Evolutionary conservation across 2,797 vertebrate genomes (phyloP).

Genomic region (Tympanoctomys barrerae): DNA sequence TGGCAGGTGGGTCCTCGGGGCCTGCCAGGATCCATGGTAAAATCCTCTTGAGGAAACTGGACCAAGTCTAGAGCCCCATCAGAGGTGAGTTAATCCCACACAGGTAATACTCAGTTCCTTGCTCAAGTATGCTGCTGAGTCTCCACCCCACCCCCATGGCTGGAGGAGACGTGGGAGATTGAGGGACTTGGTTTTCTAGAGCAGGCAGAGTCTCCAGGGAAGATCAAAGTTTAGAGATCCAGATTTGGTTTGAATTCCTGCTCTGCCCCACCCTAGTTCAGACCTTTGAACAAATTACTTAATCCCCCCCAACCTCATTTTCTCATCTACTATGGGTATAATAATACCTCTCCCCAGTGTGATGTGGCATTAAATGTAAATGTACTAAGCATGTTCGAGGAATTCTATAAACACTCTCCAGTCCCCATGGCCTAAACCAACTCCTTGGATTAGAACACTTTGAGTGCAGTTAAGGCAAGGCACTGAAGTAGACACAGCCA

Average conservation of each 20-base stretch:
- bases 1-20: background rate
- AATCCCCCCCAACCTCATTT: background rate
- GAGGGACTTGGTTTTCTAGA: background rate
- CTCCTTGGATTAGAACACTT: background rate
- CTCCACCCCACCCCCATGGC: background rate
- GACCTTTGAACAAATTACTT: background rate
- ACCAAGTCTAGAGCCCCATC: too few relatives aligned
- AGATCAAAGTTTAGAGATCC: background rate
- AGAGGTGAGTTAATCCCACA: background rate
- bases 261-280: background rate
- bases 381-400: background rate
- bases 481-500: background rate
- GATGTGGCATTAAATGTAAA: background rate
- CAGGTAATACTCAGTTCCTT: background rate
- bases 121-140: background rate
- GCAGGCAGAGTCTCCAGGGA: accelerated
- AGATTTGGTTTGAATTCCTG: background rate
- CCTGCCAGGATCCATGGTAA: accelerated
- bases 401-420: background rate
- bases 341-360: too few relatives aligned
- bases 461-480: background rate
- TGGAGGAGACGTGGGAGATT: background rate
- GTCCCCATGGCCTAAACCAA: background rate
- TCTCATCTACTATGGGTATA: background rate
- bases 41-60: too few relatives aligned